Evolutionary conservation across 1,140 invertebrate species (phyloP).

Genomic region (Calosoma granatense): DNA sequence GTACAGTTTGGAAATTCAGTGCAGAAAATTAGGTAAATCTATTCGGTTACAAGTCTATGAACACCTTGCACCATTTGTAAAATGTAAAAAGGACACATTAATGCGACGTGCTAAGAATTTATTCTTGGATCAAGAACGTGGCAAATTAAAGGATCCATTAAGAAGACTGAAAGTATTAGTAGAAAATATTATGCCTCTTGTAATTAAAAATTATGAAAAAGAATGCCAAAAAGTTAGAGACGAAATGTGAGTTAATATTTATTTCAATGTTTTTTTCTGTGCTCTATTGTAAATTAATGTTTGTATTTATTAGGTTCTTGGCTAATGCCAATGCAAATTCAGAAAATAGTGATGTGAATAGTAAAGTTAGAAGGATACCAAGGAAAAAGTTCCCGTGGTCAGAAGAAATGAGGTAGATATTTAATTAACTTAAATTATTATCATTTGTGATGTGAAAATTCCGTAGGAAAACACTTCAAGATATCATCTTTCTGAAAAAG

Average conservation of each 20-base stretch:
- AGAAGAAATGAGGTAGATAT: slow-evolving; percentile 42
- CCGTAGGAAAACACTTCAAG: slow-evolving; percentile 26
- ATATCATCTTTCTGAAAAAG: slow-evolving; percentile 29
- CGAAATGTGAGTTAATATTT: slow-evolving; percentile 39
- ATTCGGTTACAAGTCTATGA: slow-evolving; percentile 46
- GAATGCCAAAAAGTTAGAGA: slow-evolving; percentile 44
- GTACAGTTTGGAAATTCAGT: slow-evolving; percentile 49
- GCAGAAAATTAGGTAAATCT: slow-evolving; percentile 31
- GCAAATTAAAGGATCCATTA: slow-evolving; percentile 43
- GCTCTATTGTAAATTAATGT: too few species aligned
- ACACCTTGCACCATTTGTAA: slow-evolving; percentile 51
- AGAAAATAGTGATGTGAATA: slow-evolving; percentile 15
- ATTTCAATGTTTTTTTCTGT: background rate
- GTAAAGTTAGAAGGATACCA: slow-evolving; percentile 34
- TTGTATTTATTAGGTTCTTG: slow-evolving; percentile 18
- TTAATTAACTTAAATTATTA: background rate
- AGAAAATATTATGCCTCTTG: slow-evolving; percentile 43
- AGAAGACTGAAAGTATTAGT: slow-evolving; percentile 44
- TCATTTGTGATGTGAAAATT: background rate
- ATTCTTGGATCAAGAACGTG: slow-evolving; percentile 45
- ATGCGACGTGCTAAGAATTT: slow-evolving; percentile 56
- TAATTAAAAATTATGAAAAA: slow-evolving; percentile 45
- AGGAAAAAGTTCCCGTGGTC: slow-evolving; percentile 46
- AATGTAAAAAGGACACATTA: slow-evolving; percentile 57
- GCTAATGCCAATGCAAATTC: slow-evolving; percentile 17